Evolutionary conservation across 2,888 invertebrate genomes (phyloP).

Genomic region (Brachypalpus laphriformis): DNA sequence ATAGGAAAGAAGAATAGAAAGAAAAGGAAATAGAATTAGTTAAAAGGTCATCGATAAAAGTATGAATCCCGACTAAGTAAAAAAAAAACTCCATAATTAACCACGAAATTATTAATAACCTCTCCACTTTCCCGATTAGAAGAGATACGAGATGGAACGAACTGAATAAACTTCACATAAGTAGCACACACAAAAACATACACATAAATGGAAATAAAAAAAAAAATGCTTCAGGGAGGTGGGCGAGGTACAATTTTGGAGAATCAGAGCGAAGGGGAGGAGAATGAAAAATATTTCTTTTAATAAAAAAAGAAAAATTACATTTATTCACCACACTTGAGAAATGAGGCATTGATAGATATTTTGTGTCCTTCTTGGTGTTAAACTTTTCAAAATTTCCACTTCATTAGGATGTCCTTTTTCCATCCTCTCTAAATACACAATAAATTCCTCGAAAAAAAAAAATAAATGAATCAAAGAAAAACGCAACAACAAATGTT

Average conservation of each 20-base stretch:
- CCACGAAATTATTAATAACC: constrained; percentile 49
- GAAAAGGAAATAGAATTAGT: background rate
- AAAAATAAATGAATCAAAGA: constrained; percentile 2
- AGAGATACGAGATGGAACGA: constrained; percentile 54
- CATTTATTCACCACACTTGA: constrained; percentile 52
- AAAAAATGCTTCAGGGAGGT: constrained; percentile 25
- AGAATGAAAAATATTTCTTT: background rate
- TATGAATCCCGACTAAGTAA: background rate
- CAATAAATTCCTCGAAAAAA: background rate
- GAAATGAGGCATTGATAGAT: too few relatives aligned
- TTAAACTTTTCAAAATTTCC: background rate
- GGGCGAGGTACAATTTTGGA: constrained; percentile 42
- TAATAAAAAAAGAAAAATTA: background rate
- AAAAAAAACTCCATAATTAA: constrained; percentile 25
- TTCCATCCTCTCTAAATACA: background rate
- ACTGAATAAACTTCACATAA: constrained; percentile 57
- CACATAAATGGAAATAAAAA: constrained; percentile 28
- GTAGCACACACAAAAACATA: constrained; percentile 38
- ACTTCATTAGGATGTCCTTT: background rate
- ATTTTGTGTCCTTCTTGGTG: background rate
- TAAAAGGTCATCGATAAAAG: background rate
- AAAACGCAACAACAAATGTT: constrained; percentile 10
- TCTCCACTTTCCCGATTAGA: constrained; percentile 32
- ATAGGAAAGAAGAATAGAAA: background rate
- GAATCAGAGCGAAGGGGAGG: constrained; percentile 5